These are phyloP conservation scores for Leptoclinus maculatus DNA, from an alignment of 2,797 vertebrate species.

Conservation along the genomic window DNA sequence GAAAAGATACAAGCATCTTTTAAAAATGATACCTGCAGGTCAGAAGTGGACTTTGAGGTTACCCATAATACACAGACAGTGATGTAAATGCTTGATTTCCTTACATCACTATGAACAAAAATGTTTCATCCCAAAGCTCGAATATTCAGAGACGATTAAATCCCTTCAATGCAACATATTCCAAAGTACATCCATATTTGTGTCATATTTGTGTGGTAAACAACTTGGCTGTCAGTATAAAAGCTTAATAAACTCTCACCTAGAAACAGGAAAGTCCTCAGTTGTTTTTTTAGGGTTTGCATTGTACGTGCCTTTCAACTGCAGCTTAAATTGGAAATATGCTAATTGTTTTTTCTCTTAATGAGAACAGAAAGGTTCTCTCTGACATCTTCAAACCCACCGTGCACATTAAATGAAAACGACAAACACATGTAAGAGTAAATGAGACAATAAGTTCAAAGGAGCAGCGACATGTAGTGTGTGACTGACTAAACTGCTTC, in stretches of 20 bases:
- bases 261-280: constrained; percentile 12
- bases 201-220: neutral
- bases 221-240: neutral
- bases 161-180: neutral
- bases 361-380: neutral
- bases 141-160: neutral
- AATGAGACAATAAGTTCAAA: constrained; percentile 6
- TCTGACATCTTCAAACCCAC: constrained; percentile 2
- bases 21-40: neutral
- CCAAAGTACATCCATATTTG: neutral
- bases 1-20: neutral
- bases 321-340: neutral
- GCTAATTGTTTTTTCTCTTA: neutral
- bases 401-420: neutral
- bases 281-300: neutral
- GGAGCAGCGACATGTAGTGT: neutral
- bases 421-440: neutral
- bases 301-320: neutral
- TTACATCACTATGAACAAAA: neutral
- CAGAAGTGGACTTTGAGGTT: neutral
- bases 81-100: neutral
- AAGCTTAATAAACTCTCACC: neutral
- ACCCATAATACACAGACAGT: neutral
- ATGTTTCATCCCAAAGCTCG: neutral
- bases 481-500: neutral